Conservation (phyloP, 1,140 invertebrate genomes). For the Drosophila bocki region DNA sequence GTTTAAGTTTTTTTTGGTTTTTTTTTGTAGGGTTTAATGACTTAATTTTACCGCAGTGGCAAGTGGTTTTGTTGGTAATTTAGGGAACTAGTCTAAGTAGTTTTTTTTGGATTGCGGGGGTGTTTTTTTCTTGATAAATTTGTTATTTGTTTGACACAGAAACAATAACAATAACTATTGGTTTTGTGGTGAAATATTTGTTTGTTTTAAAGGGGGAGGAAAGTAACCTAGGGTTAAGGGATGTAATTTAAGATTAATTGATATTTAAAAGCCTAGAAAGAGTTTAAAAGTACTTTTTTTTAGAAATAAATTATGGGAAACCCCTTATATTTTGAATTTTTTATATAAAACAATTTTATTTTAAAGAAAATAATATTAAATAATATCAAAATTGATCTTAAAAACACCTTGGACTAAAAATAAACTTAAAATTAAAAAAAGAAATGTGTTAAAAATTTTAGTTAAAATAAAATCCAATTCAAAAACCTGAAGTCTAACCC, state of each 20-base stretch:
- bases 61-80: slow-evolving; percentile 39
- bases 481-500: background rate
- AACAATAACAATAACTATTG: background rate
- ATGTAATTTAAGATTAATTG: background rate
- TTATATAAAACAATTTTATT: too few species aligned
- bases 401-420: background rate
- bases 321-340: too few species aligned
- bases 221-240: background rate
- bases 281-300: background rate
- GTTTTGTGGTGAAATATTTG: background rate
- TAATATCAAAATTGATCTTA: background rate
- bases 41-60: slow-evolving; percentile 52
- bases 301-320: too few species aligned
- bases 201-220: too few species aligned
- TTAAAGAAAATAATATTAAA: too few species aligned
- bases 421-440: background rate
- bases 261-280: background rate
- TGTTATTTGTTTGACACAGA: slow-evolving; percentile 16
- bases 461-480: background rate
- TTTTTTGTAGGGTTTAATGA: slow-evolving; percentile 43
- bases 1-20: background rate
- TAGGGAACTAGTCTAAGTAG: slow-evolving; percentile 12
- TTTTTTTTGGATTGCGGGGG: slow-evolving; percentile 17
- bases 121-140: slow-evolving; percentile 12
- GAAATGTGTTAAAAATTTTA: too few species aligned